phyloP scores from a whole-genome alignment of 2,797 vertebrate genomes.

The Apodemus agrarius region DNA sequence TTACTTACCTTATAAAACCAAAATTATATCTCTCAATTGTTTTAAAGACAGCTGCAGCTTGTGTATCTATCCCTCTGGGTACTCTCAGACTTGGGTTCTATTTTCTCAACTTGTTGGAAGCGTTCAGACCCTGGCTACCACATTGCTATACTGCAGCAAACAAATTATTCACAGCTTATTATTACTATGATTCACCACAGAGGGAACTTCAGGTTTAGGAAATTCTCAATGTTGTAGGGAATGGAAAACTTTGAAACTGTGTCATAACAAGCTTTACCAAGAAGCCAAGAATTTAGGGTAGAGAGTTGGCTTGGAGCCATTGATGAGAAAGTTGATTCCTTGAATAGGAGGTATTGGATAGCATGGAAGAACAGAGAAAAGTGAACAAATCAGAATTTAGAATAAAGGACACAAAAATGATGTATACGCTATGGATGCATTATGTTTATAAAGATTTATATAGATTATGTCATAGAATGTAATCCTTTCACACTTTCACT shows the following conservation, averaged over 20 bases:
- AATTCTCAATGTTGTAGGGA: conserved; percentile 62
- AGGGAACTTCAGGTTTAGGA: conserved; percentile 63
- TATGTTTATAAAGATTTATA: neutral
- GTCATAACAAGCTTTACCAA: conserved; percentile 27
- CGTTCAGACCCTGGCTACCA: conserved; percentile 68
- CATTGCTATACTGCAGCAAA: conserved; percentile 61
- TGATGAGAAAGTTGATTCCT: conserved; percentile 17
- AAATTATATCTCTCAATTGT: conserved; percentile 69
- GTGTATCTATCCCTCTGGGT: conserved; percentile 47
- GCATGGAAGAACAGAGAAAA: neutral
- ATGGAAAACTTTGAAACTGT: conserved; percentile 65
- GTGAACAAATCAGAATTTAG: neutral
- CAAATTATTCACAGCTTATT: conserved; percentile 63
- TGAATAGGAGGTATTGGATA: neutral
- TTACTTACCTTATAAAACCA: conserved; percentile 75
- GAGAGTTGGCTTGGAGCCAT: conserved; percentile 13
- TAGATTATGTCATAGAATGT: neutral
- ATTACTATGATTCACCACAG: conserved; percentile 57
- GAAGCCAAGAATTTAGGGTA: conserved; percentile 41
- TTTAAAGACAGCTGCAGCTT: conserved; percentile 73
- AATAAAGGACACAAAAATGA: neutral
- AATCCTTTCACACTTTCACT: neutral
- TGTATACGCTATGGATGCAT: neutral
- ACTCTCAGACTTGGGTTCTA: conserved; percentile 59
- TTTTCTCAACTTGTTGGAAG: conserved; percentile 53